These are phyloP conservation scores for Urechis unicinctus DNA, from an alignment of 2,888 invertebrate species.

Conservation along the genomic window DNA sequence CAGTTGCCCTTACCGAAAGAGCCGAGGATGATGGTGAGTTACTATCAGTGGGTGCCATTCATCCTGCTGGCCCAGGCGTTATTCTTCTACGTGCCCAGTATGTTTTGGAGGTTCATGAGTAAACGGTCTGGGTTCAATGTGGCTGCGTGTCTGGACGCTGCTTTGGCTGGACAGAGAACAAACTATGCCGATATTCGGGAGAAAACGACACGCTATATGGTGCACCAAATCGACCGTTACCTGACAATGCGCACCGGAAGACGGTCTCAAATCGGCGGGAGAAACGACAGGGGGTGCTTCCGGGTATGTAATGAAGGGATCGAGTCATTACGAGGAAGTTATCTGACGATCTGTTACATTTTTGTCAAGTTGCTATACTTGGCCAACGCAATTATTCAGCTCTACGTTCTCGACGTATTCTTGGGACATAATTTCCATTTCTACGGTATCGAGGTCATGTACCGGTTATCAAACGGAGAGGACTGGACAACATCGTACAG, in stretches of 20 bases:
- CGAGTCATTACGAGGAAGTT: background rate
- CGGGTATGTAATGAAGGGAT: constrained; percentile 37
- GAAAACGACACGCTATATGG: constrained; percentile 48
- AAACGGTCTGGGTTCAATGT: constrained; percentile 14
- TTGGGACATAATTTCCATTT: constrained; percentile 46
- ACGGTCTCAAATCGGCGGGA: constrained; percentile 41
- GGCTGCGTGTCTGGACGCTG: constrained; percentile 17
- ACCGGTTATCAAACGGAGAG: constrained; percentile 46
- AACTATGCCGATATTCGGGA: constrained; percentile 18
- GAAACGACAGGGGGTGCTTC: constrained; percentile 41
- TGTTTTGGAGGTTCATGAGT: constrained; percentile 13
- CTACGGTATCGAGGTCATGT: constrained; percentile 53
- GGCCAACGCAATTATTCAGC: background rate
- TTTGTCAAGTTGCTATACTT: constrained; percentile 3
- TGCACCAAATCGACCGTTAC: constrained; percentile 51
- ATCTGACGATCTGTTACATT: background rate
- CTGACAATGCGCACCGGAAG: constrained; percentile 49
- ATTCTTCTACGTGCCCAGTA: constrained; percentile 14
- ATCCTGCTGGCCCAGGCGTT: constrained; percentile 15
- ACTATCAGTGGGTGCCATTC: constrained; percentile 21
- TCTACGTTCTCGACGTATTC: background rate
- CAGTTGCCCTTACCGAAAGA: constrained; percentile 46
- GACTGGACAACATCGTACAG: constrained; percentile 42
- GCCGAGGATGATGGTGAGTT: constrained; percentile 27
- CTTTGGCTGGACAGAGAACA: constrained; percentile 12